phyloP scores from a whole-genome alignment of 2,888 invertebrate species.

The Meteorus cinctellus region DNA sequence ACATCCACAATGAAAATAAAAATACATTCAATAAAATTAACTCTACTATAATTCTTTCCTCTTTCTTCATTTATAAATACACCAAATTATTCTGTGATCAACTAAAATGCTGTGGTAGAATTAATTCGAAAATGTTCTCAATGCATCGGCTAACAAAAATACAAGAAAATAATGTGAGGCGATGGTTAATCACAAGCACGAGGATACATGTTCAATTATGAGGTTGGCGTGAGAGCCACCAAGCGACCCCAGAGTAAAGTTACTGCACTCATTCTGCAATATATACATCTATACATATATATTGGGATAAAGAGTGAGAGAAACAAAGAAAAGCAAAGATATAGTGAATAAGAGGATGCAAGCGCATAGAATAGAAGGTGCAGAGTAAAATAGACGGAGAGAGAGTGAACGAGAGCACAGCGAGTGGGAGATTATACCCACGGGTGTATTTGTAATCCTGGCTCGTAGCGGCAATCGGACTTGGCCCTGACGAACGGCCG shows the following conservation, averaged over 20 bases:
- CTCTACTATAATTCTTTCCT: too few species aligned
- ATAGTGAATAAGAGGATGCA: conserved; percentile 38
- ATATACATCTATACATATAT: conserved; percentile 13
- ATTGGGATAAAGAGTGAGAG: conserved; percentile 27
- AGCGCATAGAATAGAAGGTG: conserved; percentile 11
- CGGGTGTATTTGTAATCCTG: conserved; percentile 58
- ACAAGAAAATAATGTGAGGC: background rate
- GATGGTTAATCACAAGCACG: conserved; percentile 55
- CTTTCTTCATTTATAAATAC: too few species aligned
- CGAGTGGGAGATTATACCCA: conserved; percentile 40
- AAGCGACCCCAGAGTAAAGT: conserved; percentile 41
- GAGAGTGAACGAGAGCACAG: conserved; percentile 25
- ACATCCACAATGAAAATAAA: too few species aligned
- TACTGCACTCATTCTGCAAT: conserved; percentile 14
- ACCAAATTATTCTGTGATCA: too few species aligned
- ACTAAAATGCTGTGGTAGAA: too few species aligned
- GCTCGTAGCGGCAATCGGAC: conserved; percentile 60
- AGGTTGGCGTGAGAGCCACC: conserved; percentile 45
- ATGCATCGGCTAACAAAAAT: background rate
- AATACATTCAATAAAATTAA: too few species aligned
- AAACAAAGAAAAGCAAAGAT: conserved; percentile 14
- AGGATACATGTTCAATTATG: conserved; percentile 58
- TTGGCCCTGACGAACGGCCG: conserved; percentile 53
- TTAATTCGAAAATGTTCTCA: too few species aligned
- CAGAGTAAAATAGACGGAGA: conserved; percentile 40